These are phyloP conservation scores for Andrena haemorrhoa DNA, from an alignment of 2,888 invertebrate genomes.

Conservation along the genomic window DNA sequence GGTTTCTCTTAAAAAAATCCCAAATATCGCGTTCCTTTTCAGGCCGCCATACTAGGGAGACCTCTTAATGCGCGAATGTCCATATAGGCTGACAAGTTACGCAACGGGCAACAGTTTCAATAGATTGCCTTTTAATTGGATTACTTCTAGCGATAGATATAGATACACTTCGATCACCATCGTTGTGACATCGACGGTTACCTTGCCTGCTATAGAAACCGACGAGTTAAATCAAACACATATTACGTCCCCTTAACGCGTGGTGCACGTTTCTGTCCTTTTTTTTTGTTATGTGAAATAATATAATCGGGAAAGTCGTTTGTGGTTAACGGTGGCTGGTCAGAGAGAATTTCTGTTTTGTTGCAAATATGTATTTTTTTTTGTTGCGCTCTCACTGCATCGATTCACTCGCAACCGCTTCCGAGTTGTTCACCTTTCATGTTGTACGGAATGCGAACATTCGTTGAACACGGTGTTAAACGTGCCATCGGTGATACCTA, in stretches of 20 bases:
- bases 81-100: constrained; percentile 38
- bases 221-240: neutral
- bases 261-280: neutral
- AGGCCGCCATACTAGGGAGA: too few relatives aligned
- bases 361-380: constrained; percentile 19
- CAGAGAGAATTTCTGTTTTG: constrained; percentile 17
- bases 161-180: constrained; percentile 33
- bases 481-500: neutral
- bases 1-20: too few relatives aligned
- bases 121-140: constrained; percentile 58
- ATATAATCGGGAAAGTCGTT: constrained; percentile 17
- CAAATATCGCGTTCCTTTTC: too few relatives aligned
- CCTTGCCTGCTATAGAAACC: constrained; percentile 1
- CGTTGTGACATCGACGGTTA: constrained; percentile 44
- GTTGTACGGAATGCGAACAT: neutral
- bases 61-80: neutral
- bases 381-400: constrained; percentile 5
- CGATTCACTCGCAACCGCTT: constrained; percentile 39
- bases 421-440: constrained; percentile 23
- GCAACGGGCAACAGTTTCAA: constrained; percentile 43
- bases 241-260: neutral
- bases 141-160: constrained; percentile 39
- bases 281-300: neutral
- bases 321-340: constrained; percentile 57
- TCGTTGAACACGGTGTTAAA: neutral